Base-by-base conservation (phyloP, 2,888 invertebrate species). In the Elegia similella region DNA sequence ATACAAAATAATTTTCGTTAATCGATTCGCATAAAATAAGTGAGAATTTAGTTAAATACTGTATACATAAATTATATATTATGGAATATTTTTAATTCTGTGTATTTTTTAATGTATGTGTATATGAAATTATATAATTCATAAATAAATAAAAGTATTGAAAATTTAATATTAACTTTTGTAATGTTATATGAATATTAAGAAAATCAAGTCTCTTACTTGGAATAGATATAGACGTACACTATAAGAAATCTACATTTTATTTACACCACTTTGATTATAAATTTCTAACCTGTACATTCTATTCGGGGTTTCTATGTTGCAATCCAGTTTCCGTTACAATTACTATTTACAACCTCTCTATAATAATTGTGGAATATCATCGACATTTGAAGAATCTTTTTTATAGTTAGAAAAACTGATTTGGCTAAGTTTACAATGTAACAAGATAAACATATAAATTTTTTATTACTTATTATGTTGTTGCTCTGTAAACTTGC, bases 191-290 rank as follows among this genome's bases (percentile, higher is more conserved):
- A 8, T 32, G 7, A 32, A 32, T 32, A 32, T 32, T 7, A 6
- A 32, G 32, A 8, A 32, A 32, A 32, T 32, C 7, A 32, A 32
- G 10, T 59, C 52, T 52, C 55, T 47, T 54, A 55, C 52, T 42
- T 52, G 52, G 30, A 44, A 58, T 15, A 15, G 44, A 56, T 47
- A 10, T 15, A 47, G 53, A 44, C 10, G 57, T 43, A 63, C 48
- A 61, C 62, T 64, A 62, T 69, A 66, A 62, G 65, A 67, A 65
- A 70, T 53, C 56, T 65, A 64, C 29, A 47, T 60, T 61, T 62
- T 67, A 67, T 74, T 68, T 71, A 72, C 72, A 71, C 54, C 58
- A 61, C 55, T 62, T 59, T 58, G 58, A 58, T 61, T 61, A 68
- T 57, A 64, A 61, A 62, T 65, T 63, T 63, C 66, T 70, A 70